A percentile compares a stretch with the other conserved stretches of the same genome.
phyloP scores from a whole-genome alignment of 53 echinoderm and acorn worm species.

The Patiria pectinifera region DNA sequence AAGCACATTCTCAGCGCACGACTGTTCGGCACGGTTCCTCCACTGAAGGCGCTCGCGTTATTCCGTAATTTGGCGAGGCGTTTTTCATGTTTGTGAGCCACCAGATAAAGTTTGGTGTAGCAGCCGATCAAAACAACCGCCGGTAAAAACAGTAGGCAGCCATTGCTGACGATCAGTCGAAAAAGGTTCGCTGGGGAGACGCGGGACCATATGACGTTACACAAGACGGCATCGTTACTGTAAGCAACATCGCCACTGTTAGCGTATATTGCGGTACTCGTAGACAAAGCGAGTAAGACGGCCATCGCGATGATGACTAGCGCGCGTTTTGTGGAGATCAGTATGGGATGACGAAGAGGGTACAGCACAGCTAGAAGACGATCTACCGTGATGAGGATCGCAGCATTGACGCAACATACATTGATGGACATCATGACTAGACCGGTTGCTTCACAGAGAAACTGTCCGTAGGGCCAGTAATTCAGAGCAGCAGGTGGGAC shows the following conservation, averaged over 20 bases:
- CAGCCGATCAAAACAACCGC: neutral
- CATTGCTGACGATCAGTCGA: neutral
- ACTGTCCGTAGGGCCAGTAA: constrained; percentile 30
- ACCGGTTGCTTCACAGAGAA: neutral
- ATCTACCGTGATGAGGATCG: constrained; percentile 29
- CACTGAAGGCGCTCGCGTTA: neutral
- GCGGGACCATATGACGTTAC: neutral
- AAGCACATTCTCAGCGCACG: constrained; percentile 20
- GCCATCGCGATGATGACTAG: neutral
- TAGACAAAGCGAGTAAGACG: neutral
- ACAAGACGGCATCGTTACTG: constrained; percentile 28
- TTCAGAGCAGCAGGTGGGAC: constrained; percentile 31
- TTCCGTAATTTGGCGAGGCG: neutral
- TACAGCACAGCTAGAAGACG: neutral
- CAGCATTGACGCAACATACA: constrained; percentile 31
- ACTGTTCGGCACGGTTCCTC: neutral
- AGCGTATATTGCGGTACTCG: too few species aligned
- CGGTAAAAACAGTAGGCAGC: neutral
- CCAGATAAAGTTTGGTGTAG: constrained; percentile 11
- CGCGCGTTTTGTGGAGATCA: constrained; percentile 15
- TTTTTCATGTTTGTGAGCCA: neutral
- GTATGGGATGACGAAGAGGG: constrained; percentile 15
- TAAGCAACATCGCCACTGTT: neutral
- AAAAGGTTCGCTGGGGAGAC: neutral
- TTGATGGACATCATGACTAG: neutral